A percentile compares a stretch with the other conserved stretches of the same genome.
Evolutionary conservation across 2,888 invertebrate genomes (phyloP).

Genomic region (Podotricha telesiphe): DNA sequence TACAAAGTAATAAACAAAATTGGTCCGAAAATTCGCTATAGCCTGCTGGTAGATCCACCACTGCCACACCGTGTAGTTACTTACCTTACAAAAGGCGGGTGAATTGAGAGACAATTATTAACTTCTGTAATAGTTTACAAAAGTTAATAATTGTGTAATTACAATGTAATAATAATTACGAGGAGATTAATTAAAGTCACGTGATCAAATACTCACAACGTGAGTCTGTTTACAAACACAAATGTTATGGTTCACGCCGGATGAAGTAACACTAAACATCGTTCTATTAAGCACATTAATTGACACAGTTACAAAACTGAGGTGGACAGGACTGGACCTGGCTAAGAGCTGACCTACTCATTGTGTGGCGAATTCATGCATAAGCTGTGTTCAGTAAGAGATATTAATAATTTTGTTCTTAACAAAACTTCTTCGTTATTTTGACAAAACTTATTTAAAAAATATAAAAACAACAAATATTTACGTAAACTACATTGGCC

Average conservation of each 20-base stretch:
- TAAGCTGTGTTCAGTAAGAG: not conserved
- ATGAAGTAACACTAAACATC: slow-evolving; percentile 21
- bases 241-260: slow-evolving; percentile 8
- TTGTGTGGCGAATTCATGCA: not conserved
- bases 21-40: no score
- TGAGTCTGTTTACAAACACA: slow-evolving; percentile 11
- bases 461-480: not conserved
- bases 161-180: no score
- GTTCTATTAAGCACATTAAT: not conserved
- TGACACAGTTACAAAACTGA: slow-evolving; percentile 3
- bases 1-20: no score
- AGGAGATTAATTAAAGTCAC: not conserved
- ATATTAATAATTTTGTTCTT: not conserved
- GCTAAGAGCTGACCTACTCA: not conserved
- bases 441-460: not conserved
- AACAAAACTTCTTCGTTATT: no score
- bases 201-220: not conserved
- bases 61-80: no score
- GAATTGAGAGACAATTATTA: no score
- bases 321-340: not conserved
- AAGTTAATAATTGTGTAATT: no score
- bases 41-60: no score
- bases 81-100: no score
- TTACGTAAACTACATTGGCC: not conserved
- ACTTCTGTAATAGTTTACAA: no score